Percentiles rank a stretch among this genome's conserved stretches.
phyloP scores from a whole-genome alignment of 1,140 invertebrate genomes.

The Galleria mellonella region DNA sequence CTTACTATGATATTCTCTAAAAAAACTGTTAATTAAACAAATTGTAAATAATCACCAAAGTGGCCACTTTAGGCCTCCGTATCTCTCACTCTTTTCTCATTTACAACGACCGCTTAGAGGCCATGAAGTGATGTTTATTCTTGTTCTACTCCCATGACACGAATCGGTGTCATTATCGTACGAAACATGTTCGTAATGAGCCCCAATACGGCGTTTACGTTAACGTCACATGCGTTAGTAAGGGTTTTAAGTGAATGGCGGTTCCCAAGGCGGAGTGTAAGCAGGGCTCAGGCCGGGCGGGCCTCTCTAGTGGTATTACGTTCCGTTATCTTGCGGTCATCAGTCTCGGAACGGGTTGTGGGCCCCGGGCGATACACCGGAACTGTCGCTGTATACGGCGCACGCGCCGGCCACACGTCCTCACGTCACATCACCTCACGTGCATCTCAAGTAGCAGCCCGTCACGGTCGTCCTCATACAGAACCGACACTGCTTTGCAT shows the following conservation, averaged over 20 bases:
- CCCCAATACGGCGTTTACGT: conserved; percentile 17
- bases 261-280: conserved; percentile 27
- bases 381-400: conserved; percentile 49
- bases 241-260: conserved; percentile 36
- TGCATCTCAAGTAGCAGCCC: conserved; percentile 5
- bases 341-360: conserved; percentile 50
- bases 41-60: too few relatives aligned
- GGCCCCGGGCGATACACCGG: conserved; percentile 48
- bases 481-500: neutral
- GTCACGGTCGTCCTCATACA: neutral
- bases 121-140: too few relatives aligned
- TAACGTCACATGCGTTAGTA: conserved; percentile 24
- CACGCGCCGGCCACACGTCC: conserved; percentile 19
- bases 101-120: too few relatives aligned
- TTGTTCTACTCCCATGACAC: too few relatives aligned
- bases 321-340: conserved; percentile 63
- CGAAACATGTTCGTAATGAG: conserved; percentile 23
- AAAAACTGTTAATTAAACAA: too few relatives aligned
- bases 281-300: conserved; percentile 19
- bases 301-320: conserved; percentile 31
- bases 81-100: too few relatives aligned
- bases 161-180: conserved; percentile 15
- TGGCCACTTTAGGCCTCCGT: too few relatives aligned
- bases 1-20: too few relatives aligned
- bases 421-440: conserved; percentile 5